Evolutionary conservation across 92 coral and sea anemone genomes (phyloP).

Genomic region (Umimayanthus kanabou): DNA sequence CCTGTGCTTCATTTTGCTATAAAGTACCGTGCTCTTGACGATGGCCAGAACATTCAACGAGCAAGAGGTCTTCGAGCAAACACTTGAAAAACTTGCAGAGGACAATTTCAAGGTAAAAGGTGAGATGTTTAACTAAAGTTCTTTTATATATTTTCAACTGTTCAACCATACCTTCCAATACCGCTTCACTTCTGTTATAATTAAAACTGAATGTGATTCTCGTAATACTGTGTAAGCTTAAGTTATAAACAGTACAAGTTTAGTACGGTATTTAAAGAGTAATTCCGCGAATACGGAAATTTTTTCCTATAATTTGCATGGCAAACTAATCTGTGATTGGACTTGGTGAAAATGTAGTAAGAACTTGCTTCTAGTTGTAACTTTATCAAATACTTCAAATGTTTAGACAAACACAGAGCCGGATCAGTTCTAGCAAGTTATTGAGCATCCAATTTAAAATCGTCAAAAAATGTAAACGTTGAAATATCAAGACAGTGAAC

Average conservation of each 20-base stretch:
- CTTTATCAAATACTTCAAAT: neutral
- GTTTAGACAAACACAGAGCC: neutral
- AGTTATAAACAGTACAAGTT: too few relatives aligned
- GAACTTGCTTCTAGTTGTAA: too few relatives aligned
- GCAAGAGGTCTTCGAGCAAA: neutral
- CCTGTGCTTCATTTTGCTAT: neutral
- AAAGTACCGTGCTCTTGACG: neutral
- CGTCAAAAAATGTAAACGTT: too few relatives aligned
- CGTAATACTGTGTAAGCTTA: neutral
- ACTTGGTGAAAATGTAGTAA: neutral
- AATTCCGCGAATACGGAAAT: too few relatives aligned
- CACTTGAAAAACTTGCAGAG: neutral
- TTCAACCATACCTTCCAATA: neutral
- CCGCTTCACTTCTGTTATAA: neutral
- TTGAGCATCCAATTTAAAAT: too few relatives aligned
- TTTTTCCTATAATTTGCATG: too few relatives aligned
- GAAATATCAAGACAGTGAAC: too few relatives aligned
- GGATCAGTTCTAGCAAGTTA: too few relatives aligned
- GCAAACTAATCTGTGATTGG: neutral
- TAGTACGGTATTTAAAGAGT: too few relatives aligned
- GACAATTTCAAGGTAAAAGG: neutral
- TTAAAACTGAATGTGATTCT: too few relatives aligned
- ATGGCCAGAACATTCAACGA: neutral
- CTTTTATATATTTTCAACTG: neutral
- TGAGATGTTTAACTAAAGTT: neutral